Base-by-base conservation (phyloP, 2,797 vertebrate species). In the Hydrolagus colliei region DNA sequence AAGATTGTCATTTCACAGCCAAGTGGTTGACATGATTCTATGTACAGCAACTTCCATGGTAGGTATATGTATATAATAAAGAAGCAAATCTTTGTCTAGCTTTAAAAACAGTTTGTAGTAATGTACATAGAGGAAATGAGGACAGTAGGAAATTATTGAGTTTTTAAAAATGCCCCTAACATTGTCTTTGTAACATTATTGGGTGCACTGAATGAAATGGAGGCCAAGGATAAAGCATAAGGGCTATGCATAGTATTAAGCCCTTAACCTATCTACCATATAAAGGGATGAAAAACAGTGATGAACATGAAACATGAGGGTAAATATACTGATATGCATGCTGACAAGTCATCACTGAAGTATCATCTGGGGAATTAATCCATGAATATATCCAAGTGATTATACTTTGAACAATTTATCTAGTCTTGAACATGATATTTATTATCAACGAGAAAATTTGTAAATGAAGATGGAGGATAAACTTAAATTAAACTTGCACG, bases 371-470 rank as follows among this genome's bases (percentile, higher is more conserved):
- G 93, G 94, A 95, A 94, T 94, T 95, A 93, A 93, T 94, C 92
- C 93, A 92, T 87, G 93, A 95, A 95, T 95, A 93, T 92, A 92
- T 95, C 92, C 92, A 89, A 92, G 91, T 91, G 95, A 96, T 96
- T 96, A 95, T 94, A 93, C 96, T 96, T 94, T 95, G 94, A 96
- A 91, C 93, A 88, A 96, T 95, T 95, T 94, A 90, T 92, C 91
- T 91, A 91, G 93, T 93, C 95, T 95, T 91, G 91, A 85, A 91
- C 91, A 93, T 93, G 92, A 93, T 95, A 91, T 88, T 90, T 91
- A 86, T 86, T 90, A 90, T 92, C 89, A 93, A 92, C 90, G 20
- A 88, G 87, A 90, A 94, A 94, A 93, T 91, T 91, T 90, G 91
- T 91, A 91, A 92, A 92, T 91, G 91, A 90, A 89, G 90, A 87